These are phyloP conservation scores for Poicephalus gulielmi DNA, from an alignment of 2,113 vertebrate species.

Conservation along the genomic window DNA sequence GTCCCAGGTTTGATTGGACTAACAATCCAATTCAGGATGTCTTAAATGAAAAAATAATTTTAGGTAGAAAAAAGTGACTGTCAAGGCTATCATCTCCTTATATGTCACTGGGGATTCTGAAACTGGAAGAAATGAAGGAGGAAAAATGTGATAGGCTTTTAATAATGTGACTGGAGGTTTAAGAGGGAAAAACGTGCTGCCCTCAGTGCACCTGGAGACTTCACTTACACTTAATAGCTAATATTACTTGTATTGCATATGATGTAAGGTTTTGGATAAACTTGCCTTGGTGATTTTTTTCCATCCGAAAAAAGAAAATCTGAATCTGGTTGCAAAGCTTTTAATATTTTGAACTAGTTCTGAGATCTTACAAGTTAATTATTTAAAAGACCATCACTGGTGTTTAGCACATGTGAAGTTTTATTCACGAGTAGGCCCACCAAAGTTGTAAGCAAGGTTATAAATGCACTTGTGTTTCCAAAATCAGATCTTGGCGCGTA, in stretches of 20 bases:
- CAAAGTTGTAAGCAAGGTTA: not conserved
- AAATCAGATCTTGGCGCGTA: not conserved
- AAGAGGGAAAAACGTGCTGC: conserved; percentile 11
- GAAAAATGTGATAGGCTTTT: not conserved
- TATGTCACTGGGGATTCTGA: not conserved
- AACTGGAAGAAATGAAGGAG: conserved; percentile 11
- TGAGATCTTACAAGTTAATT: not conserved
- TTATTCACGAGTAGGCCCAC: not conserved
- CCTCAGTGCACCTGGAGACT: not conserved
- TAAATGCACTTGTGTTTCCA: not conserved
- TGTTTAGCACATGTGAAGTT: not conserved
- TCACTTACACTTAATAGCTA: not conserved
- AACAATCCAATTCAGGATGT: not conserved
- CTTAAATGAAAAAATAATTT: not conserved
- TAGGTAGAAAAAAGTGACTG: not conserved
- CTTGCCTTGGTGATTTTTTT: not conserved
- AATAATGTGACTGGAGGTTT: conserved; percentile 1
- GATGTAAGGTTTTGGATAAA: not conserved
- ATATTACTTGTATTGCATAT: not conserved
- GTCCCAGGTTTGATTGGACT: not conserved
- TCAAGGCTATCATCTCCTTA: not conserved
- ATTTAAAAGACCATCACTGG: not conserved
- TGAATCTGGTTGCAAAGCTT: not conserved
- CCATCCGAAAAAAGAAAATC: not conserved
- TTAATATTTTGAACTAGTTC: not conserved